phyloP scores from a whole-genome alignment of 2,113 vertebrate species.

The Ia io region DNA sequence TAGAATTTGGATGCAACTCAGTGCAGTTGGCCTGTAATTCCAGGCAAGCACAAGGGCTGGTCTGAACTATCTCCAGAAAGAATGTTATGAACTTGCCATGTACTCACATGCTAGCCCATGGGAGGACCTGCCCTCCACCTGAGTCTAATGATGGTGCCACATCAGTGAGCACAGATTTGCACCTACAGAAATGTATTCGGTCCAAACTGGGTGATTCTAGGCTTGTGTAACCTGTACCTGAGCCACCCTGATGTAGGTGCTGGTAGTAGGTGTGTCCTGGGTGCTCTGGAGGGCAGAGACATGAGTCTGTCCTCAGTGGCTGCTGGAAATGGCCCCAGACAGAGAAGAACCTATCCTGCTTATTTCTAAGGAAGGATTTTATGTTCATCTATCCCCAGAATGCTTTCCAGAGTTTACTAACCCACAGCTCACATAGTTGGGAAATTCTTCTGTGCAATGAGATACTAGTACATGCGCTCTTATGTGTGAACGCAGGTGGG shows the following conservation, averaged over 20 bases:
- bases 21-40: neutral
- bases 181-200: neutral
- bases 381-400: neutral
- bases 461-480: neutral
- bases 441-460: neutral
- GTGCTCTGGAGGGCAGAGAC: neutral
- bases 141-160: neutral
- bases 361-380: neutral
- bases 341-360: neutral
- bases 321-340: neutral
- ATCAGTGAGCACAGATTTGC: neutral
- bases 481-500: neutral
- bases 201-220: too few species aligned
- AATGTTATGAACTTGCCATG: neutral
- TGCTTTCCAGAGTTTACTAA: neutral
- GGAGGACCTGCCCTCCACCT: neutral
- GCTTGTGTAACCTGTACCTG: neutral
- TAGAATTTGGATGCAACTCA: neutral
- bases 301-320: neutral
- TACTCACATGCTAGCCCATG: neutral
- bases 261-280: neutral
- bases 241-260: accelerated
- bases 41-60: neutral
- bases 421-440: neutral
- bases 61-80: neutral